Evolutionary conservation across 2,888 invertebrate genomes (phyloP).

Genomic region (Arge pagana): DNA sequence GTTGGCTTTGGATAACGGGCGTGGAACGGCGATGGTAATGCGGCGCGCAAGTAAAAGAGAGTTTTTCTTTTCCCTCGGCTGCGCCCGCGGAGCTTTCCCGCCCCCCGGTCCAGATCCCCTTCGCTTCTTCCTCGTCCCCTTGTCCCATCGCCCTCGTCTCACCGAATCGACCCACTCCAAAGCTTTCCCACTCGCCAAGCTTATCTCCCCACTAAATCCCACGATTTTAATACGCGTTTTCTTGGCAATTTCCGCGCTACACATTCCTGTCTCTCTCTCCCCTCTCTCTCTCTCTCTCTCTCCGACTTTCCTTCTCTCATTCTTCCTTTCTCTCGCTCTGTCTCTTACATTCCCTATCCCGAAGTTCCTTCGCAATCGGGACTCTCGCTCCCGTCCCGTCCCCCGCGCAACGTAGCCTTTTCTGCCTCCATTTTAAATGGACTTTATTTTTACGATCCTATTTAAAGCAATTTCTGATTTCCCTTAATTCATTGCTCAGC

Average conservation of each 20-base stretch:
- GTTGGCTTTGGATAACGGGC: slow-evolving; percentile 50
- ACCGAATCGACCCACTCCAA: neutral
- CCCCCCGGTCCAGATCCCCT: slow-evolving; percentile 30
- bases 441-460: slow-evolving; percentile 55
- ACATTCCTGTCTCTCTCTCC: slow-evolving; percentile 50
- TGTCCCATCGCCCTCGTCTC: slow-evolving; percentile 1
- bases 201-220: slow-evolving; percentile 65
- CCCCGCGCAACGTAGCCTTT: neutral
- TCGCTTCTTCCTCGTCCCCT: slow-evolving; percentile 23
- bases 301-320: slow-evolving; percentile 28
- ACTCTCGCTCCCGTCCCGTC: neutral
- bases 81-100: slow-evolving; percentile 32
- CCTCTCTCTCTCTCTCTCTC: slow-evolving; percentile 30
- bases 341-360: slow-evolving; percentile 20
- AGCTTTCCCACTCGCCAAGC: slow-evolving; percentile 43
- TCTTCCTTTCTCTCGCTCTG: slow-evolving; percentile 24
- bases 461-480: slow-evolving; percentile 57
- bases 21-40: slow-evolving; percentile 48
- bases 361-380: slow-evolving; percentile 8
- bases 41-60: slow-evolving; percentile 47
- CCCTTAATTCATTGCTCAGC: slow-evolving; percentile 56
- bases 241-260: slow-evolving; percentile 59
- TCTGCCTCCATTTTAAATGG: slow-evolving; percentile 41
- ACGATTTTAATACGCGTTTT: slow-evolving; percentile 64
- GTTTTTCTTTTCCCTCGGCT: slow-evolving; percentile 50